phyloP scores from a whole-genome alignment of 2,888 invertebrate species.

The Tholera decimalis region DNA sequence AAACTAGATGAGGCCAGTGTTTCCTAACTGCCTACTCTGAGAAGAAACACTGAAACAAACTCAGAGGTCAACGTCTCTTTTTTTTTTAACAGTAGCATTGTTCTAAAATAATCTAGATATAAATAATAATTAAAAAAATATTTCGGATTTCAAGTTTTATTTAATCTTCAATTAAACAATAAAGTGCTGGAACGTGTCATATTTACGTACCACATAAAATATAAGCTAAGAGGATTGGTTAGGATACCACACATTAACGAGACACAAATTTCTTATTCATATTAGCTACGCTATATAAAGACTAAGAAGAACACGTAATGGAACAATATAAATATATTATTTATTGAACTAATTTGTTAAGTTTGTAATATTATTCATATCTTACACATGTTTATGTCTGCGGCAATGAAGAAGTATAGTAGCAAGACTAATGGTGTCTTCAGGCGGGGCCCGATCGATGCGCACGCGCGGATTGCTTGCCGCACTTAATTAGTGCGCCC shows the following conservation, averaged over 20 bases:
- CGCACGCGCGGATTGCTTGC: slow-evolving; percentile 86
- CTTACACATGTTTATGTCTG: slow-evolving; percentile 61
- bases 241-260: background rate
- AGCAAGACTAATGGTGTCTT: slow-evolving; percentile 86
- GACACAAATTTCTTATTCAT: background rate
- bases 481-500: slow-evolving; percentile 85
- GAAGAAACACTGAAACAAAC: too few species aligned
- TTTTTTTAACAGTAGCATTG: too few species aligned
- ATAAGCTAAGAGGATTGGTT: background rate
- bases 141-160: too few species aligned
- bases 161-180: too few species aligned
- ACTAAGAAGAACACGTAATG: too few species aligned
- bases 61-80: too few species aligned
- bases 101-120: too few species aligned
- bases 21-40: too few species aligned
- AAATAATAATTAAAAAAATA: too few species aligned
- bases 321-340: background rate
- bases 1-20: too few species aligned
- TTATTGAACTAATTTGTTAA: slow-evolving; percentile 7
- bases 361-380: slow-evolving; percentile 40
- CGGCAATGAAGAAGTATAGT: slow-evolving; percentile 71
- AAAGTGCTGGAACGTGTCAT: too few species aligned
- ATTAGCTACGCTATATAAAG: background rate
- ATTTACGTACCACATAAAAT: too few species aligned
- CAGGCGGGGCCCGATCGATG: slow-evolving; percentile 83